phyloP scores from a whole-genome alignment of 1,140 invertebrate genomes.

The Drosophila hydei region DNA sequence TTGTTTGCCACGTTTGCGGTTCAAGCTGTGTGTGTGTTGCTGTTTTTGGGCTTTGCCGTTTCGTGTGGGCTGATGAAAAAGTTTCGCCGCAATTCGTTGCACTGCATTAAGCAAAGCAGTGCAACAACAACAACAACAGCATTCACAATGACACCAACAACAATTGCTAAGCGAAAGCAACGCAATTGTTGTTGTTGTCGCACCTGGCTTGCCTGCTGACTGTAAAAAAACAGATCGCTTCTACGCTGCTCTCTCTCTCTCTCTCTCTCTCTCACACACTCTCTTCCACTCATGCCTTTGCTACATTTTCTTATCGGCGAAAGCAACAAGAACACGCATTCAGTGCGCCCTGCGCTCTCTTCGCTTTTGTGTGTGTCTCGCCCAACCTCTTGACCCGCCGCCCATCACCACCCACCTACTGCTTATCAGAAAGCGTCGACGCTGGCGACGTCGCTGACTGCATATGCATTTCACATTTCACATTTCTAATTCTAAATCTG shows the following conservation, averaged over 20 bases:
- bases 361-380: too few species aligned
- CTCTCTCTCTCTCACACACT: not conserved
- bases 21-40: slow-evolving; percentile 32
- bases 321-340: slow-evolving; percentile 45
- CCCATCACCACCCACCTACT: not conserved
- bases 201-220: slow-evolving; percentile 25
- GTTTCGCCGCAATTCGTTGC: slow-evolving; percentile 73
- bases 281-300: too few species aligned
- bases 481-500: slow-evolving; percentile 26
- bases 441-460: slow-evolving; percentile 17
- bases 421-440: slow-evolving; percentile 27
- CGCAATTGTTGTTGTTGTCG: slow-evolving; percentile 31
- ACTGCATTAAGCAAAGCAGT: slow-evolving; percentile 71
- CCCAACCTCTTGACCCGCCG: slow-evolving; percentile 10
- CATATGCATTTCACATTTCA: slow-evolving; percentile 36
- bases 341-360: slow-evolving; percentile 28
- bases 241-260: not conserved
- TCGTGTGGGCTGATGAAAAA: slow-evolving; percentile 75
- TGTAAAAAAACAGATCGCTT: slow-evolving; percentile 26
- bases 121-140: slow-evolving; percentile 34
- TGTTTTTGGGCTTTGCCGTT: slow-evolving; percentile 36
- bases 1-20: slow-evolving; percentile 33
- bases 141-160: slow-evolving; percentile 19
- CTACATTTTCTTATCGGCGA: too few species aligned
- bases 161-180: slow-evolving; percentile 30